Evolutionary conservation across 2,113 vertebrate genomes (phyloP).

Genomic region (Damaliscus lunatus): DNA sequence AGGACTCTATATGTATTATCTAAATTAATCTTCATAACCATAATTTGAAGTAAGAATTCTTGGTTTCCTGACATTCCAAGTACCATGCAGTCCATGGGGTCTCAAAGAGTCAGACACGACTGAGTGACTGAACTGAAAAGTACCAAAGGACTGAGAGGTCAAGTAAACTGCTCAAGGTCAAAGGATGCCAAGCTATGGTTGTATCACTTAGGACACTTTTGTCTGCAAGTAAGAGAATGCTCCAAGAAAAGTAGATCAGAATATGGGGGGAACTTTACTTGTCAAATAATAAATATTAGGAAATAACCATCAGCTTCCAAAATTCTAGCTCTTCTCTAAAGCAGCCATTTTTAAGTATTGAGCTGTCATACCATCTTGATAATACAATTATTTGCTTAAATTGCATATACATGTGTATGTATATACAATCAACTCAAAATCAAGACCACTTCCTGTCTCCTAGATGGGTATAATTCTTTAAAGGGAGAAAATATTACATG

Average conservation of each 20-base stretch:
- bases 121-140: neutral
- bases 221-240: neutral
- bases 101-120: neutral
- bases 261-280: neutral
- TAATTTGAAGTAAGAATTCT: neutral
- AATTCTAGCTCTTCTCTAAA: neutral
- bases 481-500: neutral
- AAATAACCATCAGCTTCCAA: neutral
- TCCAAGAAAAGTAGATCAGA: neutral
- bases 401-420: neutral
- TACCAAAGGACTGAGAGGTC: neutral
- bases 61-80: neutral
- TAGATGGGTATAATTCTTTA: neutral
- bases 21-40: neutral
- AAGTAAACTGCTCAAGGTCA: neutral
- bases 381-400: neutral
- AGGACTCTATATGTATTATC: neutral
- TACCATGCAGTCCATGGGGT: neutral
- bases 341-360: neutral
- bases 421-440: neutral
- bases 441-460: neutral
- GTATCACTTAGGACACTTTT: neutral
- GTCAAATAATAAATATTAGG: neutral
- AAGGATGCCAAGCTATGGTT: neutral
- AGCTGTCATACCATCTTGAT: neutral